Base-by-base conservation (phyloP, 2,113 vertebrate genomes). In the Chlamydotis undulata region DNA sequence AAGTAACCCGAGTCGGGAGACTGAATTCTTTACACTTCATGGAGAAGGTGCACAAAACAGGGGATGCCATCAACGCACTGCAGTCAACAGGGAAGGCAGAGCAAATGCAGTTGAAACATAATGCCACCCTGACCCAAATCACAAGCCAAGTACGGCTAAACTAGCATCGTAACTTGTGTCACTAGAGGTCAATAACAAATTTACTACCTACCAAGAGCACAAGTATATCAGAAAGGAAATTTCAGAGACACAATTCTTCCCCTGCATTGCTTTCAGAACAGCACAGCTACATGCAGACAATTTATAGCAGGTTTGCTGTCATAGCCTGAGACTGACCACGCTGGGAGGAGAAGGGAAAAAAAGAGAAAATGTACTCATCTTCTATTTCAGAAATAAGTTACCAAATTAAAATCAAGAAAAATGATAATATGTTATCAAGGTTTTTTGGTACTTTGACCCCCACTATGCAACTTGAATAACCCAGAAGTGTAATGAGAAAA, bases 141-240 rank as follows among this genome's bases (percentile, higher is more conserved):
- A 55, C 83, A 59, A 89, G 52, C 22, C 41, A 63, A 74, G 37
- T 11, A 41, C 3, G 3, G 50, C 47, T 78, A 80, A 77, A 76
- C 55, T 70, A 83, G 73, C 43, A 33, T 29, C 41, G 26, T 82
- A 76, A 67, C 77, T 88, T 77, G 55, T 86, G 63, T 57, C 39
- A 23, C 33, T 57, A 63, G 76, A 87, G n/a, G 41, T 83, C 83
- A 95, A 47, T 19, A 47, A 31, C 14, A 93, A 86, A 94, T 92
- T 75, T 87, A 43, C n/a, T 70, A 47, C 21, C 5, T 31, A 35
- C 41, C 31, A 52, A 67, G 39, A 92, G 25, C 25, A 75, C 70
- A 86, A 70, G 4, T 31, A 64, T 77, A 89, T 18, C 53, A 57
- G 71, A 83, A 37, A 45, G 15, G 8, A 83, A 29, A 70, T 63